Base-by-base conservation (phyloP, 2,888 invertebrate species). In the Dolomedes plantarius region DNA sequence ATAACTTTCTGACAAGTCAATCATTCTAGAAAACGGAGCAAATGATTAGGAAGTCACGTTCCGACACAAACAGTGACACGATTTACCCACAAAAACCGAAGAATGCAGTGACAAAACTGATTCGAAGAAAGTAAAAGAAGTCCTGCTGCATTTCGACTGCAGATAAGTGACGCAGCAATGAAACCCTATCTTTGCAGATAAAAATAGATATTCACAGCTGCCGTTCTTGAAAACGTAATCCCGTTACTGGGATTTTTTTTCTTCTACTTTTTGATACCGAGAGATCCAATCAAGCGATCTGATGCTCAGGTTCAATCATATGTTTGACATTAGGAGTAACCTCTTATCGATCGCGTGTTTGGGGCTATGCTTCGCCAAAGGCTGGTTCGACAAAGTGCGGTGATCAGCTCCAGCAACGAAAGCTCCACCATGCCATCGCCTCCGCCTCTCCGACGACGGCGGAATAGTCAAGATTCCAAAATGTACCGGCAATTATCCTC, bases 161-260 rank as follows among this genome's bases (percentile, higher is more conserved):
- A 29, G 65, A 16, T 19, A 31, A n/a, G 28, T 31, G 65, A 65
- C 31, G 65, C 65, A 23, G 36, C 19, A 68, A 36, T 36, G 72
- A 83, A 71, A 32, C 83, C 72, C 65, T 50, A 41, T 65, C 67
- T 23, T 27, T n/a, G n/a, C n/a, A 23, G n/a, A 32, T 41, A 50
- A 75, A 62, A 81, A 74, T 74, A 81, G 75, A 69, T 75, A 82
- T 82, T 77, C 77, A 83, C 83, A 83, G 76, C 75, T 82, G 69
- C 46, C 74, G 62, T 82, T 41, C 68, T n/a, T 31, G 29, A 72
- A 83, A 83, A 64, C 64, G 16, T 83, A 83, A 83, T 83, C 83
- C 67, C 50, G 50, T 83, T 83, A 83, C 46, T 36, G 32, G 11
- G 28, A 56, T 36, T 36, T 39, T 23, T 39, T 39, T 68, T 29